Percentiles rank a stretch among this genome's conserved stretches.
phyloP scores from a whole-genome alignment of 2,797 vertebrate species.

The Tympanoctomys barrerae region DNA sequence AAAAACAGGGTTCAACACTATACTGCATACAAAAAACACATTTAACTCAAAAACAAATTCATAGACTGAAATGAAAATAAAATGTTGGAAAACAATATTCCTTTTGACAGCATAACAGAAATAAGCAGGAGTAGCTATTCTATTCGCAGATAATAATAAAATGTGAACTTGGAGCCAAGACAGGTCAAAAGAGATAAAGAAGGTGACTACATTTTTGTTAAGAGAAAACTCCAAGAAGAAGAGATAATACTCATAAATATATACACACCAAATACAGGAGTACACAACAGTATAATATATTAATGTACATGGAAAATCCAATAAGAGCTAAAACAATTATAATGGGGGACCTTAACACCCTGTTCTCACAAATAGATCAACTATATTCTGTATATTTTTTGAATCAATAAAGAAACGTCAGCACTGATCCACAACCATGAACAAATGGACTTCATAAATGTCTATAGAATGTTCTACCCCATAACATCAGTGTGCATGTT shows the following conservation, averaged over 20 bases:
- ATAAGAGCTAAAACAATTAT: not conserved
- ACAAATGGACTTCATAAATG: not conserved
- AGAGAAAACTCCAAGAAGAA: not conserved
- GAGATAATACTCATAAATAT: not conserved
- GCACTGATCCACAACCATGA: not conserved
- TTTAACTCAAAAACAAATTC: not conserved
- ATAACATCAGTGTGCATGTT: not conserved
- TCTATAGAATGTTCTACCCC: not conserved
- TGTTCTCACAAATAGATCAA: not conserved
- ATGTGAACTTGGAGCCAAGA: not conserved
- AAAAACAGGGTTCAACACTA: not conserved
- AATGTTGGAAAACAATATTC: not conserved
- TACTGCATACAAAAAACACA: too few relatives aligned
- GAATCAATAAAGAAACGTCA: not conserved
- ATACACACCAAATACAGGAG: not conserved
- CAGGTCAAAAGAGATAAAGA: not conserved
- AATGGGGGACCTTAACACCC: not conserved
- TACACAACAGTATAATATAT: not conserved
- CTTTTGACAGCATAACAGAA: not conserved
- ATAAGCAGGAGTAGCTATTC: not conserved
- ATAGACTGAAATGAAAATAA: not conserved
- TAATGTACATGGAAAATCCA: not conserved
- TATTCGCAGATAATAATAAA: not conserved
- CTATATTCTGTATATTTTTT: too few relatives aligned
- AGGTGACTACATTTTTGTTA: not conserved